These are phyloP conservation scores for Drepana falcataria DNA, from an alignment of 2,888 invertebrate genomes.

Conservation along the genomic window DNA sequence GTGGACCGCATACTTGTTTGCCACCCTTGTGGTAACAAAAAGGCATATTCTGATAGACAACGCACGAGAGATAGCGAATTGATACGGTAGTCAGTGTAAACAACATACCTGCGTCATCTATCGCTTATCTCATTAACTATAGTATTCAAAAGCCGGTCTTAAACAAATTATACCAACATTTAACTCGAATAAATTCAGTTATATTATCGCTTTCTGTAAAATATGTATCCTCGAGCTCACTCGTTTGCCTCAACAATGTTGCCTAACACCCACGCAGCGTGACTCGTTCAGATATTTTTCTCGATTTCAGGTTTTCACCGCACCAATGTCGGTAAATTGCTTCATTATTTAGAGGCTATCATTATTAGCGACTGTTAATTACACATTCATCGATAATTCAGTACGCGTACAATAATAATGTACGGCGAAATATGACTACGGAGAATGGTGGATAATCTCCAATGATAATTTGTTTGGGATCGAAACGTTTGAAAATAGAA, in stretches of 20 bases:
- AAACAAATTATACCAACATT: slow-evolving; percentile 21
- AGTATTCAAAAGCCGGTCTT: slow-evolving; percentile 1
- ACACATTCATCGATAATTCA: slow-evolving; percentile 5
- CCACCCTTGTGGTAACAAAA: too few relatives aligned
- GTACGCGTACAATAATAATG: slow-evolving; percentile 20
- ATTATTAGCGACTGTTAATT: slow-evolving; percentile 19
- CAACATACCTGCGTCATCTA: too few relatives aligned
- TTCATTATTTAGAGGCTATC: slow-evolving; percentile 21
- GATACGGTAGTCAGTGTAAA: too few relatives aligned
- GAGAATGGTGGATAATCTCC: slow-evolving; percentile 33
- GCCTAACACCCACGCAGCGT: slow-evolving; percentile 9
- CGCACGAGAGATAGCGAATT: too few relatives aligned
- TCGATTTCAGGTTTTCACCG: slow-evolving; percentile 7
- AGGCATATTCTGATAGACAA: too few relatives aligned
- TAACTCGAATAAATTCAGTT: slow-evolving; percentile 13
- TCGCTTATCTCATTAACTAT: not conserved
- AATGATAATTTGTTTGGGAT: slow-evolving; percentile 41
- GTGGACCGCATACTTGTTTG: too few relatives aligned
- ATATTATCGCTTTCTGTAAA: slow-evolving; percentile 22
- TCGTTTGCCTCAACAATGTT: slow-evolving; percentile 18
- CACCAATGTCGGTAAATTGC: slow-evolving; percentile 20
- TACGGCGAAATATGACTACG: slow-evolving; percentile 29
- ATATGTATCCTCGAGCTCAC: slow-evolving; percentile 20
- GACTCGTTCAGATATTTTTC: slow-evolving; percentile 7
- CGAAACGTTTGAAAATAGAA: slow-evolving; percentile 52